A percentile compares a stretch with the other conserved stretches of the same genome.
These are phyloP conservation scores for Ardeotis arabs DNA, from an alignment of 2,113 vertebrate genomes.

Conservation along the genomic window DNA sequence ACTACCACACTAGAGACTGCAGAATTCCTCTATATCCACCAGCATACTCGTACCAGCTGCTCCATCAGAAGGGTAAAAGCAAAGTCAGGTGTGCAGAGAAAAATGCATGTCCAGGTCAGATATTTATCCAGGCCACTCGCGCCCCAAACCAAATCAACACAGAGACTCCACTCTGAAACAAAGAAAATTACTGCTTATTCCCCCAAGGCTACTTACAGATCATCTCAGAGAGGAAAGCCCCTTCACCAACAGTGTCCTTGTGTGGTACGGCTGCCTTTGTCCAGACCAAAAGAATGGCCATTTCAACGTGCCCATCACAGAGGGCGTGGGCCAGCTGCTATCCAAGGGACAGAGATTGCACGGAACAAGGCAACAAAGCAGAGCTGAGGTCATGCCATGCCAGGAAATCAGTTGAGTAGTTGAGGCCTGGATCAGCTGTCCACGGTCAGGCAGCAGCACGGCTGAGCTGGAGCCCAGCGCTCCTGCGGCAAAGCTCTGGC, in stretches of 20 bases:
- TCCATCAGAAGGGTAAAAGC: neutral
- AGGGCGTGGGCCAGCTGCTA: rapidly evolving
- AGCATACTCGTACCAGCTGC: neutral
- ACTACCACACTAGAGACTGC: neutral
- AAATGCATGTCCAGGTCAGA: rapidly evolving
- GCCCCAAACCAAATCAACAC: neutral
- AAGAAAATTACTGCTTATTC: neutral
- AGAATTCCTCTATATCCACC: neutral
- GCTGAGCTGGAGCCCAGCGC: neutral
- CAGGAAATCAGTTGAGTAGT: no score
- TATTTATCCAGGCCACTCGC: neutral
- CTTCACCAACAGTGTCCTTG: neutral
- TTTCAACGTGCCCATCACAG: rapidly evolving
- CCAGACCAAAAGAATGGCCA: neutral
- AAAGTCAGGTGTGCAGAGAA: neutral
- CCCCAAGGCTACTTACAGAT: neutral
- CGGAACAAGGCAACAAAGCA: no score
- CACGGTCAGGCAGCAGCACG: rapidly evolving
- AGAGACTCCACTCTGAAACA: neutral
- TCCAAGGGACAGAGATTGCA: rapidly evolving
- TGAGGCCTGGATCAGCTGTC: neutral
- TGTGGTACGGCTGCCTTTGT: rapidly evolving
- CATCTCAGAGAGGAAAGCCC: neutral
- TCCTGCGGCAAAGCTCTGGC: neutral
- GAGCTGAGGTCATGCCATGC: neutral